Conservation (phyloP, 2,113 vertebrate genomes). For the Takifugu bimaculatus region DNA sequence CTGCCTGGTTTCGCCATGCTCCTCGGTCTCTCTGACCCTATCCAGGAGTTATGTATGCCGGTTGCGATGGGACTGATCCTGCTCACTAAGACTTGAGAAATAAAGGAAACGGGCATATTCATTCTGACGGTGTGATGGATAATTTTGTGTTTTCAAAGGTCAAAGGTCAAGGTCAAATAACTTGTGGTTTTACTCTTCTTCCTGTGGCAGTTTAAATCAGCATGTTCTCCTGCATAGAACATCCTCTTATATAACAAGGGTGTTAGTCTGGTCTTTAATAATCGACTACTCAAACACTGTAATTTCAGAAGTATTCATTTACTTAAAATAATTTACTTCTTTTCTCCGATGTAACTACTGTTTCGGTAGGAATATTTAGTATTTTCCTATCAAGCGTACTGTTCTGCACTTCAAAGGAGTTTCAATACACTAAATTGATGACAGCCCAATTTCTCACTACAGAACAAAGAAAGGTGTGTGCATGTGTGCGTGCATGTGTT, state of each 20-base stretch:
- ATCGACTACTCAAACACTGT: conserved; percentile 18
- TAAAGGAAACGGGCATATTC: conserved; percentile 2
- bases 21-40: conserved; percentile 15
- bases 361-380: conserved; percentile 4
- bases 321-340: background rate
- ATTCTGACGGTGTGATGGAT: background rate
- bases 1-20: conserved; percentile 9
- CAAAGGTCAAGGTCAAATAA: too few species aligned
- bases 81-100: conserved; percentile 3
- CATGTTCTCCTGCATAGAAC: background rate
- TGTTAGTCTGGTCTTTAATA: conserved; percentile 26
- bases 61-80: conserved; percentile 43
- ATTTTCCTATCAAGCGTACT: conserved; percentile 19
- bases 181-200: too few species aligned
- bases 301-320: background rate
- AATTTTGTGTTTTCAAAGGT: too few species aligned
- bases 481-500: conserved; percentile 10
- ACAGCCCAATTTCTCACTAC: conserved; percentile 8
- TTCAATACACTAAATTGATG: conserved; percentile 5
- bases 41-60: conserved; percentile 31
- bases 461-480: conserved; percentile 13
- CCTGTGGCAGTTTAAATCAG: too few species aligned
- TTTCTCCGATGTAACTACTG: too few species aligned
- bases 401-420: conserved; percentile 4
- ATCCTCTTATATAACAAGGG: conserved; percentile 17